Base-by-base conservation (phyloP, 2,888 invertebrate species). In the Acleris cristana region DNA sequence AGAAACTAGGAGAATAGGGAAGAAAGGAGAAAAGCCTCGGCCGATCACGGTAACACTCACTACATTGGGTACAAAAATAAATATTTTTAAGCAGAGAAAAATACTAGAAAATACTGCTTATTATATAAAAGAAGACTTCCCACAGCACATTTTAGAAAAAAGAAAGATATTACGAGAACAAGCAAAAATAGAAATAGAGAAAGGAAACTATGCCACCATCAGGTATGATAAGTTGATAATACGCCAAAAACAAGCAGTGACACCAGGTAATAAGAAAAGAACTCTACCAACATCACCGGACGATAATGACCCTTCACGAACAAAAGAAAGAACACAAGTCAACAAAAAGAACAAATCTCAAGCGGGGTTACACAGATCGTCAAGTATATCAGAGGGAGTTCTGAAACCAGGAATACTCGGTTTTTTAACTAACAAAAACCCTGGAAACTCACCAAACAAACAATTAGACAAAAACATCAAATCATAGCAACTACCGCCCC, bases 1-100 rank as follows among this genome's bases (percentile, higher is more conserved):
- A 54, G 65, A 58, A 44, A 44, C 66, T 1, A 68, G 44, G 48
- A 68, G 70, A 62, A 64, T 73, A 49, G 71, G 73, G 14, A 73
- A 72, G 45, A 72, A 71, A 67, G 58, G 56, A 21, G 69, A 63
- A 55, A 69, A 45, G 19, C 59, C 65, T 4, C 64, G 73, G 10
- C 73, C 72, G 23, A 64, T 69, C 19, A 48, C 40, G 16, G 57
- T 34, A 1, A 48, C 57, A 7, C 45, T 52, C 21, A 44, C 40
- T 55, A 70, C 68, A 56, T 60, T 68, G 0, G 64, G 68, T 23
- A 55, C 6, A 68, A 68, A 60, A 21, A 21, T 21, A 21, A 21
- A 21, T 3, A 21, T 21, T 21, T 21, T 21, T 21, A 21, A 21
- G 21, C 34, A 55, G 3, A 64, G n/a, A 30, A 44, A 30, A 19